A percentile compares a stretch with the other conserved stretches of the same genome.
phyloP scores from a whole-genome alignment of 2,113 vertebrate species.

The Heterochromis multidens region DNA sequence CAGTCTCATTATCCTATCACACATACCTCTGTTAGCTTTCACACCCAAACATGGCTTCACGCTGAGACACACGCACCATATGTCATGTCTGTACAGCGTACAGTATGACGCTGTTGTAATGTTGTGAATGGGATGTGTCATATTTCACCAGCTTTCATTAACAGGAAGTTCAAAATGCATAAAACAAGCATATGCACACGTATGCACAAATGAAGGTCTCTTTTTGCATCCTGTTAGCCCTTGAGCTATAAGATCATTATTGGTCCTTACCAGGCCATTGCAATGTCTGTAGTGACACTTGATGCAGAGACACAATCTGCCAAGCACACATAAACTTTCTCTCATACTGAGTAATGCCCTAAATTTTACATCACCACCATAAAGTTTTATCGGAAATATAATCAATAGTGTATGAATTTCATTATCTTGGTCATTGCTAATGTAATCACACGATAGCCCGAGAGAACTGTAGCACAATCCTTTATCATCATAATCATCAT shows the following conservation, averaged over 20 bases:
- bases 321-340: neutral
- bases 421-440: slow-evolving; percentile 44
- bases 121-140: neutral
- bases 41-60: neutral
- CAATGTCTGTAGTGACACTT: neutral
- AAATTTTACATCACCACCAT: slow-evolving; percentile 7
- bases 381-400: slow-evolving; percentile 40
- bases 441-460: slow-evolving; percentile 37
- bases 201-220: neutral
- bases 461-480: slow-evolving; percentile 27
- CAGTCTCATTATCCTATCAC: slow-evolving; percentile 1
- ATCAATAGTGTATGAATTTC: slow-evolving; percentile 47
- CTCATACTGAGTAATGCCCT: neutral
- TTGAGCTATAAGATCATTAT: neutral
- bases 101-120: neutral
- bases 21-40: neutral
- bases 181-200: neutral
- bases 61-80: neutral
- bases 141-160: neutral
- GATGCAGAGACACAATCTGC: neutral
- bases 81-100: neutral
- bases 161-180: neutral
- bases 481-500: slow-evolving; percentile 41
- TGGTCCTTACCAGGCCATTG: slow-evolving; percentile 14
- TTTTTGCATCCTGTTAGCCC: neutral